phyloP scores from a whole-genome alignment of 2,113 vertebrate genomes.

The Periophthalmodon schlosseri region DNA sequence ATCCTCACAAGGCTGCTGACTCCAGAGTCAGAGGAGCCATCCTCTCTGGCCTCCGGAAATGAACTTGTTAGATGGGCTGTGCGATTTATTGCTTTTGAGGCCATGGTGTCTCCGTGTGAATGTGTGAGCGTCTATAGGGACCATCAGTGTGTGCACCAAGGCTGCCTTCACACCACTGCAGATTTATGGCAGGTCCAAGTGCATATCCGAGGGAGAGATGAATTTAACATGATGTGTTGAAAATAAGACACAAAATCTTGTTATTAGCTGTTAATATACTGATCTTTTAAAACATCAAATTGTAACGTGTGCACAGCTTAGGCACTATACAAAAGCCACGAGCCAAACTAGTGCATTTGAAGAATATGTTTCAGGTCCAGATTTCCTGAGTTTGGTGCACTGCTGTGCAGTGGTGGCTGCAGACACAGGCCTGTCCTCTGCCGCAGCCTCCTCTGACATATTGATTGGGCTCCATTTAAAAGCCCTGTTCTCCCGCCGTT shows the following conservation, averaged over 20 bases:
- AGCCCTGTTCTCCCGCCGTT: constrained; percentile 76
- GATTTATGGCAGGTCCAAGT: constrained; percentile 69
- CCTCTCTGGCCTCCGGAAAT: constrained; percentile 79
- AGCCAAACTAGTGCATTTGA: background rate
- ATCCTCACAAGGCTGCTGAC: constrained; percentile 81
- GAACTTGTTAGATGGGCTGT: constrained; percentile 80
- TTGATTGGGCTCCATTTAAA: constrained; percentile 79
- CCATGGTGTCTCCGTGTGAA: constrained; percentile 67
- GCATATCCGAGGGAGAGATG: constrained; percentile 35
- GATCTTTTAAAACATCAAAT: background rate
- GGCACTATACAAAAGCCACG: background rate
- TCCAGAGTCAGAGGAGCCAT: constrained; percentile 77
- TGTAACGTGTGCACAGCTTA: background rate
- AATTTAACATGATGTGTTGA: constrained; percentile 43
- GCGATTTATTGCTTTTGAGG: constrained; percentile 79
- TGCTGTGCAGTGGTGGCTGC: constrained; percentile 49
- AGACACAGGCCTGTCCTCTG: constrained; percentile 62
- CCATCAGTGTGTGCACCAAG: constrained; percentile 27
- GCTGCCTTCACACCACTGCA: constrained; percentile 52
- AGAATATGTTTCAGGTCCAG: background rate
- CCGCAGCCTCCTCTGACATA: constrained; percentile 73
- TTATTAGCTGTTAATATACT: background rate
- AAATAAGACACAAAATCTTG: background rate
- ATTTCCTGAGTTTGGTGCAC: constrained; percentile 16
- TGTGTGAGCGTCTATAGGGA: constrained; percentile 62